Percentiles rank a stretch among this genome's conserved stretches.
phyloP scores from a whole-genome alignment of 2,888 invertebrate species.

The Blastobasis adustella region DNA sequence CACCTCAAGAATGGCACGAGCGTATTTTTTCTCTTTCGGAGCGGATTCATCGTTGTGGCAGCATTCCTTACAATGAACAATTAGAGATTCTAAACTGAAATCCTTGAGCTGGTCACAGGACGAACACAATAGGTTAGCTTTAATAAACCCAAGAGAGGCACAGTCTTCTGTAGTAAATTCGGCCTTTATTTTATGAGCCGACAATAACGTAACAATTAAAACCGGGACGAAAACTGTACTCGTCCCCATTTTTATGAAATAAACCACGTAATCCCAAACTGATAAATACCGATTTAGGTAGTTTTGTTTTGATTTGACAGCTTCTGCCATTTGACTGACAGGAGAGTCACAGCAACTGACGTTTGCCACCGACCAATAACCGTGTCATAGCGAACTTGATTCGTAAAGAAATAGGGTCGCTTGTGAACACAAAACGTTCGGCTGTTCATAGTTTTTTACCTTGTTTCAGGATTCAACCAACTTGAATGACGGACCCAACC shows the following conservation, averaged over 20 bases:
- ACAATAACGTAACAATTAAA: slow-evolving; percentile 16
- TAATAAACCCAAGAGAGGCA: slow-evolving; percentile 87
- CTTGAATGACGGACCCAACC: slow-evolving; percentile 92
- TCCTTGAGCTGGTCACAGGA: slow-evolving; percentile 90
- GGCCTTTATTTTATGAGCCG: slow-evolving; percentile 28
- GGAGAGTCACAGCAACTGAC: no score
- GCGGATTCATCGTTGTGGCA: slow-evolving; percentile 84
- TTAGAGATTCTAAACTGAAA: slow-evolving; percentile 80
- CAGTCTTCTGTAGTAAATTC: slow-evolving; percentile 89
- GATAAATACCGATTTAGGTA: background rate
- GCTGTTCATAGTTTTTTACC: no score
- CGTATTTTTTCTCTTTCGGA: slow-evolving; percentile 83
- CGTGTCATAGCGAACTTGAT: no score
- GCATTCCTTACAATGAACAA: slow-evolving; percentile 84
- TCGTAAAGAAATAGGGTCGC: no score
- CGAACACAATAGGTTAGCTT: slow-evolving; percentile 89
- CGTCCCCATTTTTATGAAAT: slow-evolving; percentile 7
- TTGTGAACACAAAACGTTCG: no score
- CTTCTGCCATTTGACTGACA: no score
- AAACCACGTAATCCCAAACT: slow-evolving; percentile 1
- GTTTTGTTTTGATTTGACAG: background rate
- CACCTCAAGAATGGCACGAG: slow-evolving; percentile 94
- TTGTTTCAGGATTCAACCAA: slow-evolving; percentile 86
- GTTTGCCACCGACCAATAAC: no score
- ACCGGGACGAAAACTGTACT: slow-evolving; percentile 9